phyloP scores from a whole-genome alignment of 2,797 vertebrate species.

The Anguilla pacifica region DNA sequence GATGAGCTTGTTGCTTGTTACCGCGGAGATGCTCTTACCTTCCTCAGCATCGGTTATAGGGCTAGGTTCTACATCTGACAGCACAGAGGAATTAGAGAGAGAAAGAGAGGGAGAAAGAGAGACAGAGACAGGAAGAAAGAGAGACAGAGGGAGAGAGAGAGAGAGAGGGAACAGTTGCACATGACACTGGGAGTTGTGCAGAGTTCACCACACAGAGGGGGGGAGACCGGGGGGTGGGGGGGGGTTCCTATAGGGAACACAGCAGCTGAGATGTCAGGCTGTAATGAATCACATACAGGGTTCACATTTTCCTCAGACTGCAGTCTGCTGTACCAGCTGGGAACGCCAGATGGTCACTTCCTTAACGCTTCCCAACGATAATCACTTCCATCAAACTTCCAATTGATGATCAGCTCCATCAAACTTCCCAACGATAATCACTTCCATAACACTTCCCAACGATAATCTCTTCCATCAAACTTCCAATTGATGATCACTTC shows the following conservation, averaged over 20 bases:
- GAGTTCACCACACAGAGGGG: neutral
- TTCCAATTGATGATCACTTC: too few species aligned
- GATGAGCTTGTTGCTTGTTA: constrained; percentile 21
- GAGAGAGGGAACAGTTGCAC: constrained; percentile 6
- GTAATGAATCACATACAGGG: neutral
- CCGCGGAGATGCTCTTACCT: constrained; percentile 80
- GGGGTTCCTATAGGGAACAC: constrained; percentile 29
- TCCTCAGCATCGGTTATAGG: constrained; percentile 65
- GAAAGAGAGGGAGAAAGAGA: constrained; percentile 31
- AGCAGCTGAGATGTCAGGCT: constrained; percentile 38
- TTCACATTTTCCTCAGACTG: neutral
- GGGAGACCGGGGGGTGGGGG: neutral
- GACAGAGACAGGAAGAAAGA: constrained; percentile 39
- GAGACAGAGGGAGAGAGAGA: constrained; percentile 27
- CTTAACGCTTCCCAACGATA: neutral
- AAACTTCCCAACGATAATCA: neutral
- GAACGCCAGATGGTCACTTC: neutral
- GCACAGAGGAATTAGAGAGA: constrained; percentile 51
- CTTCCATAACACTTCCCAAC: too few species aligned
- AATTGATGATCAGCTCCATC: neutral
- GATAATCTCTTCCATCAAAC: too few species aligned
- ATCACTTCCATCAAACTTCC: neutral
- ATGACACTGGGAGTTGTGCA: constrained; percentile 9
- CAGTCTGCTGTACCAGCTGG: neutral
- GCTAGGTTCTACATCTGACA: constrained; percentile 79